Evolutionary conservation across 2,113 vertebrate species (phyloP).

Genomic region (Orcinus orca): DNA sequence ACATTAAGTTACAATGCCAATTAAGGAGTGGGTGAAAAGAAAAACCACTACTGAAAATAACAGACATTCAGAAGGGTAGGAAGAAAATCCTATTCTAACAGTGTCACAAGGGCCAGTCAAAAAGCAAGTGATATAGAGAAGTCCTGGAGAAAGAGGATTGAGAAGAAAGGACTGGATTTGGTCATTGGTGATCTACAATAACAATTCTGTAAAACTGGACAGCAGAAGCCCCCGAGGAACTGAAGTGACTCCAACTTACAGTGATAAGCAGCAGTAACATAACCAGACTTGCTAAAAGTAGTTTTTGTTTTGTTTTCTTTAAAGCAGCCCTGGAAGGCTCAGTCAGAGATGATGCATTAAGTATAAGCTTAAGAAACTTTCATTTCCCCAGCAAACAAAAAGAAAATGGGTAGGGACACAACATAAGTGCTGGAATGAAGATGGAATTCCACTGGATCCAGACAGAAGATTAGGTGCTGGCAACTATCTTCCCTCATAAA

Average conservation of each 20-base stretch:
- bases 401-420: neutral
- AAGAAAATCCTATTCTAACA: neutral
- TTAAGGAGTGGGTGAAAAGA: neutral
- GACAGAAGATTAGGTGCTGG: neutral
- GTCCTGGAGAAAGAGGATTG: neutral
- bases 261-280: neutral
- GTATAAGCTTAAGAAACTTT: neutral
- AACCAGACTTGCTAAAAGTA: neutral
- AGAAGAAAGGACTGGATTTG: neutral
- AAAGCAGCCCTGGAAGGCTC: neutral
- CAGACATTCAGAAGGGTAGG: neutral
- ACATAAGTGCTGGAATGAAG: neutral
- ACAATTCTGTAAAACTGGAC: neutral
- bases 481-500: neutral
- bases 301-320: neutral
- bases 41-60: neutral
- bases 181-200: neutral
- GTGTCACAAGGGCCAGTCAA: neutral
- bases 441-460: neutral
- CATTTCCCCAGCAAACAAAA: neutral
- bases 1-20: neutral
- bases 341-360: neutral
- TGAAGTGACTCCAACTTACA: neutral
- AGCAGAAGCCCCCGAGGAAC: neutral
- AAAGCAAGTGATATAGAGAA: neutral